Evolutionary conservation across 2,113 vertebrate species (phyloP), one percentile per base, ranked within the genome.

Genomic region (Petaurus breviceps): DNA sequence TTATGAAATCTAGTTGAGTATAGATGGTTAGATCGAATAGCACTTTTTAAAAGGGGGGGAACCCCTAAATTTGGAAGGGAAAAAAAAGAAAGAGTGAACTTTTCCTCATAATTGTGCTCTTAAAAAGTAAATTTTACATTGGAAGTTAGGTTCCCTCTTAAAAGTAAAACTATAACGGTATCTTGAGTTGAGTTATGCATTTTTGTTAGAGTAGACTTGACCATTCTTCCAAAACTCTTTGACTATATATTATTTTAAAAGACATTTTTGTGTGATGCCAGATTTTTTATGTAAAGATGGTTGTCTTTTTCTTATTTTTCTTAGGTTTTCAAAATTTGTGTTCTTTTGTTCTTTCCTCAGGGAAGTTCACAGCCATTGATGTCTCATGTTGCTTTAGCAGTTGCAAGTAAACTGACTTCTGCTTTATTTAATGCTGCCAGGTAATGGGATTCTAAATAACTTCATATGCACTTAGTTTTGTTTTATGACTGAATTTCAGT

Each of bases 381-480:
- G 93, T 99, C 99, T 54, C 99, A 99, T 0, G 99, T 99, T 93
- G 99, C 99, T 14, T 98, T 99, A n/a, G 99, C 99, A 55, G 99
- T 99, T 96, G 99, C 99, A 96, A 99, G 99, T 97, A 99, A 99
- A 98, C 99, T 99, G 96, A 99, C 99, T 92, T 99, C 99, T 19
- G 99, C 99, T 5, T 98, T 99, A 94, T 99, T 99, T 98, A 99
- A 98, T 95, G 99, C 99, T 97, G 99, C 99, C 98, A 99, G 99
- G 99, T 99, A 99, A 98, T 92, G 77, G 92, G 22, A 23, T 89
- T 24, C 0, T 95, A 92, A 94, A 53, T 0, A 0, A 28, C 51
- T 53, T 61, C 0, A 77, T 6, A 55, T 43, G 26, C 77, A 31
- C 52, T 68, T 91, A 43, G 50, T 84, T 94, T 91, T 37, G 3